These are phyloP conservation scores for Syngnathus typhle DNA, from an alignment of 2,113 vertebrate genomes.

Conservation along the genomic window DNA sequence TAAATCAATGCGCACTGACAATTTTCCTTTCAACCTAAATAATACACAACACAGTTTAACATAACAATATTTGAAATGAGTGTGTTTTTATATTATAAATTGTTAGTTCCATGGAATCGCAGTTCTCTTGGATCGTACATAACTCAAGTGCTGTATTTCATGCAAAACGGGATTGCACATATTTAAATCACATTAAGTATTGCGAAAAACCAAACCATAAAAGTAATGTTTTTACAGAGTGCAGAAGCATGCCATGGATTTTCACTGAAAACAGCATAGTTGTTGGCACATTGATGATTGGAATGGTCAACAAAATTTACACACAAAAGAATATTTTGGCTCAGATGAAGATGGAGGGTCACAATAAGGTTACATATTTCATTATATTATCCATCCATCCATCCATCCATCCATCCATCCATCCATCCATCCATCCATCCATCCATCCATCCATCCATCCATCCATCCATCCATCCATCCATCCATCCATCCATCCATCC, in stretches of 20 bases:
- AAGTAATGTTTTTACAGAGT: not conserved
- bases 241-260: too few relatives aligned
- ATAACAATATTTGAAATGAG: not conserved
- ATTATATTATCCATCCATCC: too few relatives aligned
- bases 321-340: not conserved
- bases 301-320: not conserved
- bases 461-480: too few relatives aligned
- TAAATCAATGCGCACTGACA: not conserved
- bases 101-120: not conserved
- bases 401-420: too few relatives aligned
- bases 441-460: too few relatives aligned
- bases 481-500: too few relatives aligned
- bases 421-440: too few relatives aligned
- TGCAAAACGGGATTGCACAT: not conserved
- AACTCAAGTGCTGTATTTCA: not conserved
- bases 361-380: not conserved
- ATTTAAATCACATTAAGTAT: constrained; percentile 1
- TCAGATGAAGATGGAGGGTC: not conserved
- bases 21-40: not conserved
- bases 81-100: not conserved
- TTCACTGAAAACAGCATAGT: not conserved
- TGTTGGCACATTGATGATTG: not conserved
- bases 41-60: not conserved
- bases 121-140: not conserved
- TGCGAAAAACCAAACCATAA: not conserved